Evolutionary conservation across 2,888 invertebrate species (phyloP).

Genomic region (Cryptocephalus moraei): DNA sequence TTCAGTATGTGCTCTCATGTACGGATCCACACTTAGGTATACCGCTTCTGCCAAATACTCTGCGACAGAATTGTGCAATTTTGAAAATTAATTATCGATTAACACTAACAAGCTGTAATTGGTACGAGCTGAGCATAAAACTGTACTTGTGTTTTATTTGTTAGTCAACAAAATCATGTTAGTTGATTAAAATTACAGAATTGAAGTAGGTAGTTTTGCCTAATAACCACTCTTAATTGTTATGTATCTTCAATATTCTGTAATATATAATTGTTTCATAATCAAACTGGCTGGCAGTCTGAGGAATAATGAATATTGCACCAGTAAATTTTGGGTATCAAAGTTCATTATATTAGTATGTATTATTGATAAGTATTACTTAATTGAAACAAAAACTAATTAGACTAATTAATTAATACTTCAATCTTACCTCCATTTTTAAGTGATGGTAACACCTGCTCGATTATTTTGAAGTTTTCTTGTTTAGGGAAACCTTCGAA

Average conservation of each 20-base stretch:
- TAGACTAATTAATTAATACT: too few relatives aligned
- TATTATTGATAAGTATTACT: too few relatives aligned
- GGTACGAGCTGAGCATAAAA: background rate
- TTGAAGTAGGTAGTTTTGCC: too few relatives aligned
- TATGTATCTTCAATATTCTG: too few relatives aligned
- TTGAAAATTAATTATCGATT: background rate
- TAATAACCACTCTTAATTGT: too few relatives aligned
- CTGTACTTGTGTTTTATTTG: background rate
- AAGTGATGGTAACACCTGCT: constrained; percentile 54
- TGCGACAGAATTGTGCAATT: constrained; percentile 20
- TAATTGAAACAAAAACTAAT: too few relatives aligned
- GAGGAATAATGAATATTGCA: too few relatives aligned
- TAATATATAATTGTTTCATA: too few relatives aligned
- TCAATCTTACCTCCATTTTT: constrained; percentile 54
- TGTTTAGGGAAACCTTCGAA: constrained; percentile 58
- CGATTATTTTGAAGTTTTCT: constrained; percentile 53
- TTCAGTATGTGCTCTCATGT: constrained; percentile 49
- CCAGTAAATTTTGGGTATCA: too few relatives aligned
- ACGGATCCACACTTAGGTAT: constrained; percentile 63
- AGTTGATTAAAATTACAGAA: constrained; percentile 1
- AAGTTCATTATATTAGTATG: too few relatives aligned
- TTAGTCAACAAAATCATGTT: background rate
- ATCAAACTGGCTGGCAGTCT: too few relatives aligned
- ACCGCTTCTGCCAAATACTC: constrained; percentile 58
- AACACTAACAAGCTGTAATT: background rate